These are phyloP conservation scores for Heteromormyrus szaboi DNA, from an alignment of 2,797 vertebrate species.

Conservation along the genomic window DNA sequence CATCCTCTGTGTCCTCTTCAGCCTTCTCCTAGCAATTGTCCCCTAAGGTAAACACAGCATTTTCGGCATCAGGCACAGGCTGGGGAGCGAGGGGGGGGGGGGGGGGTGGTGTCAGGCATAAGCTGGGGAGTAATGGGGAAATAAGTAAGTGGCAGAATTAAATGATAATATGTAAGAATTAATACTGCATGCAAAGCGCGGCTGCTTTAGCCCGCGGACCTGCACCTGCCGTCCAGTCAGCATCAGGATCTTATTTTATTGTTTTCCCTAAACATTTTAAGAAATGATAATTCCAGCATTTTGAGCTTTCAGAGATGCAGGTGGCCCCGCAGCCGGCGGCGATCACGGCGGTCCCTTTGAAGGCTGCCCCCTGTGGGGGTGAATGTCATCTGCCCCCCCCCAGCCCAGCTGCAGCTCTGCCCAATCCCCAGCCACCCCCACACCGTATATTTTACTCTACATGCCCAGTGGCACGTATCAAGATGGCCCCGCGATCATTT, in stretches of 20 bases:
- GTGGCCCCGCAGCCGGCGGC: not conserved
- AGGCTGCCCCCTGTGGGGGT: not conserved
- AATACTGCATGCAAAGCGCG: not conserved
- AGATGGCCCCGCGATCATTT: not conserved
- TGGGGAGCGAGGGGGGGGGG: not conserved
- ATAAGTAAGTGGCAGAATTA: not conserved
- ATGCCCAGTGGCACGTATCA: not conserved
- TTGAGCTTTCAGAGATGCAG: not conserved
- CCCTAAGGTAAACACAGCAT: not conserved
- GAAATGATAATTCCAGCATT: not conserved
- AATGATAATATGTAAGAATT: not conserved
- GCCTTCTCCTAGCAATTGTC: not conserved
- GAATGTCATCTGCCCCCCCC: not conserved
- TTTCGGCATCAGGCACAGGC: not conserved
- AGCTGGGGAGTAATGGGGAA: not conserved
- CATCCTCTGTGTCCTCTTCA: not conserved
- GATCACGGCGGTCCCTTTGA: not conserved
- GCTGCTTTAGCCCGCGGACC: not conserved
- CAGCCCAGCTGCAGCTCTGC: not conserved
- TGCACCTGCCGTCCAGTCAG: not conserved
- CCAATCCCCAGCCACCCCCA: not conserved
- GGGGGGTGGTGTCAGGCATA: no score
- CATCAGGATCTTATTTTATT: no score
- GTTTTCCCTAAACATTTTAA: not conserved
- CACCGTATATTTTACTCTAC: not conserved